A percentile compares a stretch with the other conserved stretches of the same genome.
phyloP scores from a whole-genome alignment of 2,113 vertebrate species.

The Motacilla alba region DNA sequence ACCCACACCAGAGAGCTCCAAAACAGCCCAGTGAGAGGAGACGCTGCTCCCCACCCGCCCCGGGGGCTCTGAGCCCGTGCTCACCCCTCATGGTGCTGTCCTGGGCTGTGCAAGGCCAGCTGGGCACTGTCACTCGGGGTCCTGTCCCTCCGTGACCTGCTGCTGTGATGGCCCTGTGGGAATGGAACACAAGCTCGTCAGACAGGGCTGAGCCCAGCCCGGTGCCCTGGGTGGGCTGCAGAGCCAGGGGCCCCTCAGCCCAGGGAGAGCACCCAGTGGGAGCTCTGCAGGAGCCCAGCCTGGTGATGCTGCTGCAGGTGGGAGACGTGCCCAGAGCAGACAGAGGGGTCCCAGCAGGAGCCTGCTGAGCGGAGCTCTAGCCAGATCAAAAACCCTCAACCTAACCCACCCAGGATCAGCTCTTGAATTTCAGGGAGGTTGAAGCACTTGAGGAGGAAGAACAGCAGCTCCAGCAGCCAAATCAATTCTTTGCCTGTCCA shows the following conservation, averaged over 20 bases:
- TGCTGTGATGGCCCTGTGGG: conserved; percentile 22
- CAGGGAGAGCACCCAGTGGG: fast-evolving
- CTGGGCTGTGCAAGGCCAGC: neutral
- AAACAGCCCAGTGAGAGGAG: neutral
- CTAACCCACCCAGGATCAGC: fast-evolving
- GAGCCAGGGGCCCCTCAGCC: neutral
- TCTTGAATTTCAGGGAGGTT: neutral
- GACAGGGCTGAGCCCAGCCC: neutral
- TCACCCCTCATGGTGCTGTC: conserved; percentile 3
- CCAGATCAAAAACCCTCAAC: neutral
- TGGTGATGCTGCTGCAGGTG: neutral
- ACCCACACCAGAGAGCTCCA: neutral
- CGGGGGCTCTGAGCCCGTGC: neutral
- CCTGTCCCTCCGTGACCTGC: neutral
- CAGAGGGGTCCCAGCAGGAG: neutral
- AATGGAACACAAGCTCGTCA: neutral
- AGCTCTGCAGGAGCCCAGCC: neutral
- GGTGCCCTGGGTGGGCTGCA: neutral
- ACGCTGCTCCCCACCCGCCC: neutral
- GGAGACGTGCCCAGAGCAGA: neutral
- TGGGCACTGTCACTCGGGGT: neutral
- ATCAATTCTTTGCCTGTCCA: neutral
- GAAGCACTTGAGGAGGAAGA: neutral
- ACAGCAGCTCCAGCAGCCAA: neutral
- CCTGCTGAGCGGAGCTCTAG: neutral